Evolutionary conservation across 1,140 invertebrate species (phyloP).

Genomic region (Lepeophtheirus salmonis): DNA sequence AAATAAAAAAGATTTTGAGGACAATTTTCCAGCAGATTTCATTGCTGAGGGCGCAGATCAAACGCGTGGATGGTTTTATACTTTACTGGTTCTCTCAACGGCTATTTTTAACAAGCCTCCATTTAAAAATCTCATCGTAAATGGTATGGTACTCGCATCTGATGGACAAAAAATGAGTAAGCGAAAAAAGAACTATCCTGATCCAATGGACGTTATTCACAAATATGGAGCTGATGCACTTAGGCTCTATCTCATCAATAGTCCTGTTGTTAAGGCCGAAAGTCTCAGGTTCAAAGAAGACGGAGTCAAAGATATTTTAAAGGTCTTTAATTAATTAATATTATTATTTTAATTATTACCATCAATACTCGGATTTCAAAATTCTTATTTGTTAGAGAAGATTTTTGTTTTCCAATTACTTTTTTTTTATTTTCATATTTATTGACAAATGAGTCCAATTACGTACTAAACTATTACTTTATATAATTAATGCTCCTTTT

Average conservation of each 20-base stretch:
- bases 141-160: conserved; percentile 78
- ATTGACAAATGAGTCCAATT: no score
- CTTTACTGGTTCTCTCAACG: conserved; percentile 82
- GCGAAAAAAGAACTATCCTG: conserved; percentile 95
- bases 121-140: conserved; percentile 92
- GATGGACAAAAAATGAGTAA: conserved; percentile 99
- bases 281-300: conserved; percentile 92
- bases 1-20: conserved; percentile 70
- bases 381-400: no score
- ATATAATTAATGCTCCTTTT: no score
- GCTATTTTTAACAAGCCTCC: conserved; percentile 89
- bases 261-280: conserved; percentile 85
- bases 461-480: no score
- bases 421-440: no score
- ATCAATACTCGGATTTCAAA: no score
- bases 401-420: no score
- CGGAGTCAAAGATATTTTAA: conserved; percentile 83
- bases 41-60: conserved; percentile 99
- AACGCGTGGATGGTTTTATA: conserved; percentile 98
- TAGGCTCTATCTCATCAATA: conserved; percentile 82
- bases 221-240: conserved; percentile 95
- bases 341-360: no score
- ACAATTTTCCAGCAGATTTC: conserved; percentile 95
- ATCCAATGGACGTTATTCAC: conserved; percentile 63
- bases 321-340: no score